A percentile compares a stretch with the other conserved stretches of the same genome.
Evolutionary conservation across 2,888 invertebrate species (phyloP).

Genomic region (Strigamia crassipes): DNA sequence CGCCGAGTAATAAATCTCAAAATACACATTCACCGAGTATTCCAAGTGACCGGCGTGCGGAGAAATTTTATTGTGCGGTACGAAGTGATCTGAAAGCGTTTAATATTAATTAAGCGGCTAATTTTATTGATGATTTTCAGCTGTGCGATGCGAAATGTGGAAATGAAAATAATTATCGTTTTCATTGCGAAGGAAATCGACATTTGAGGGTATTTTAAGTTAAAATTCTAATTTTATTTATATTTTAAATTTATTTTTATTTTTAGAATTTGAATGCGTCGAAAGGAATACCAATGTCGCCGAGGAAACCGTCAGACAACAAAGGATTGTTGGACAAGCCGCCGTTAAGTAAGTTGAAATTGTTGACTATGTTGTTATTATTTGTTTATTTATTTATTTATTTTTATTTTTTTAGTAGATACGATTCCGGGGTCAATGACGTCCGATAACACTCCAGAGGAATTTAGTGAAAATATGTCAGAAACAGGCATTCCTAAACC

Average conservation of each 20-base stretch:
- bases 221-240: background rate
- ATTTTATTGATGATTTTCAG: background rate
- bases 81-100: background rate
- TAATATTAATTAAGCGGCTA: background rate
- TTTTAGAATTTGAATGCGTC: slow-evolving; percentile 2
- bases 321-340: background rate
- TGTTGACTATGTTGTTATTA: background rate
- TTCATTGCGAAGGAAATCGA: slow-evolving; percentile 1
- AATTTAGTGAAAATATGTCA: background rate
- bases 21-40: background rate
- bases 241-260: background rate
- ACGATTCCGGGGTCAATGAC: background rate
- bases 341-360: background rate
- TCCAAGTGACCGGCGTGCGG: background rate
- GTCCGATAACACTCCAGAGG: background rate
- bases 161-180: slow-evolving; percentile 1
- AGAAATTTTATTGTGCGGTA: background rate
- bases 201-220: background rate
- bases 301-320: background rate
- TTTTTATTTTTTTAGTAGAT: background rate
- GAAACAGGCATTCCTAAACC: slow-evolving; percentile 5
- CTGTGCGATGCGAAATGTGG: background rate
- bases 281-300: background rate
- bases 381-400: background rate
- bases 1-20: background rate